Percentiles rank a stretch among this genome's conserved stretches.
Conservation (phyloP, 2,113 vertebrate species). For the Tragelaphus imberbis region DNA sequence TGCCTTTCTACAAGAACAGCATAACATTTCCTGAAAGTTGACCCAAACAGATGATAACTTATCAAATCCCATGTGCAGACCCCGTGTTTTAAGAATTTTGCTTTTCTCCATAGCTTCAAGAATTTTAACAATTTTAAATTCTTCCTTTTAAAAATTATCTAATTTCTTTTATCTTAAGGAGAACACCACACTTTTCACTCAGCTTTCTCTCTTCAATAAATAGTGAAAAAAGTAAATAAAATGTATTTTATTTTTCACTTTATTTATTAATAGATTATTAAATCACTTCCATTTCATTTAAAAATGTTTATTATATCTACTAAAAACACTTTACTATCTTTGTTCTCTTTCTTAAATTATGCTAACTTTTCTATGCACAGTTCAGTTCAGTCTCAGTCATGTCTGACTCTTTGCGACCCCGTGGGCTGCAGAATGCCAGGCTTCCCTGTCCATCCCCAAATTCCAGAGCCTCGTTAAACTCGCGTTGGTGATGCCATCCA, state of each 20-base stretch:
- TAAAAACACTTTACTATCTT: neutral
- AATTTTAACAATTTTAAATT: neutral
- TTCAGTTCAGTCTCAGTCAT: neutral
- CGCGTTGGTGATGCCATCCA: rapidly evolving
- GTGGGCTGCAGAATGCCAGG: neutral
- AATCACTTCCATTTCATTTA: neutral
- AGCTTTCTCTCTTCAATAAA: neutral
- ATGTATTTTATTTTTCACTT: neutral
- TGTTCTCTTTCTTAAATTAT: neutral
- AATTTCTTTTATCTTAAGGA: neutral
- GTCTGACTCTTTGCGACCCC: neutral
- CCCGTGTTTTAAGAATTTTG: neutral
- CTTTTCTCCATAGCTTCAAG: neutral
- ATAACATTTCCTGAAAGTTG: neutral
- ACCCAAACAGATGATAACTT: neutral
- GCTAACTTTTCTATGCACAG: neutral
- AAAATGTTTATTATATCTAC: neutral
- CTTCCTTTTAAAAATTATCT: neutral
- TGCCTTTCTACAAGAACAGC: neutral
- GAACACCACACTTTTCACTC: neutral
- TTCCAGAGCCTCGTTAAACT: neutral
- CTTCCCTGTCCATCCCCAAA: neutral
- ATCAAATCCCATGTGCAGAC: neutral
- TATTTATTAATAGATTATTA: neutral
- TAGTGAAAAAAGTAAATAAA: neutral